Evolutionary conservation across 2,797 vertebrate genomes (phyloP).

Genomic region (Molossus alvarezi): DNA sequence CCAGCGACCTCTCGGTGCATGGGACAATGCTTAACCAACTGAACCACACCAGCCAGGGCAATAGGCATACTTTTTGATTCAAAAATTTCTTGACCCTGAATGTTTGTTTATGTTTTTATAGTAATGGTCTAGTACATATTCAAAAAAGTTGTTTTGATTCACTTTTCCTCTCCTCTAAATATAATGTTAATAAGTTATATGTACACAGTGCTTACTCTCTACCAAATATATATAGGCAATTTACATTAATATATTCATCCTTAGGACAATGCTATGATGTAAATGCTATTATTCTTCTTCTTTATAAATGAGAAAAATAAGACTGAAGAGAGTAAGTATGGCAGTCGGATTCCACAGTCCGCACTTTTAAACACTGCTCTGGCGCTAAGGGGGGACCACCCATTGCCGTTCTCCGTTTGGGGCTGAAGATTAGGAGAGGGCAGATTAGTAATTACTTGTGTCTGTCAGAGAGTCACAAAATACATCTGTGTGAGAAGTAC

Average conservation of each 20-base stretch:
- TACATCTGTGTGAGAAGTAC: background rate
- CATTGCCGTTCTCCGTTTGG: background rate
- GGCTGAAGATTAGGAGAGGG: background rate
- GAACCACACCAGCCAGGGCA: too few species aligned
- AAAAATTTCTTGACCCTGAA: background rate
- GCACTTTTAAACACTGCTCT: background rate
- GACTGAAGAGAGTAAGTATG: background rate
- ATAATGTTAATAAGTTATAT: background rate
- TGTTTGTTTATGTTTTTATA: background rate
- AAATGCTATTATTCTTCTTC: background rate
- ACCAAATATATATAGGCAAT: background rate
- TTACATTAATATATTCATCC: background rate
- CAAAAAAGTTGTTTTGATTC: background rate
- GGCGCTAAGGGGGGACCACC: background rate
- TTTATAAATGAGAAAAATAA: background rate
- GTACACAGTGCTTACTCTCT: background rate
- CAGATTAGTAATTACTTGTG: background rate
- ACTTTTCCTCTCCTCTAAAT: slow-evolving; percentile 3
- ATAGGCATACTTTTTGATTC: background rate
- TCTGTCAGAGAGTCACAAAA: background rate
- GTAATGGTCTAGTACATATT: background rate
- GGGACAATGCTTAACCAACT: too few species aligned
- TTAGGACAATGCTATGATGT: background rate
- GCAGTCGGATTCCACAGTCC: background rate
- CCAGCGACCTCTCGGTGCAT: too few species aligned